These are phyloP conservation scores for Schizaphis graminum DNA, from an alignment of 2,888 invertebrate species.

Conservation along the genomic window DNA sequence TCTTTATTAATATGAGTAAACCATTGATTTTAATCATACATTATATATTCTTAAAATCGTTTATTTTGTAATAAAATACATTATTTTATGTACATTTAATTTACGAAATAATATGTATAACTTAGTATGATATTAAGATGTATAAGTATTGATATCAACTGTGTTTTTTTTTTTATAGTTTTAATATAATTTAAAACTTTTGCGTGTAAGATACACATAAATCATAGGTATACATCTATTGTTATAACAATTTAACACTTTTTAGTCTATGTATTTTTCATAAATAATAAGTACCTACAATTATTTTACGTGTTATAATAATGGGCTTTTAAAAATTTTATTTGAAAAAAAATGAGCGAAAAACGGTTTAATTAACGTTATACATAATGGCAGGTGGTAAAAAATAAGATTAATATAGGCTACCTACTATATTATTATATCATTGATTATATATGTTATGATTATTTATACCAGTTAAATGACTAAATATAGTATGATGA, in stretches of 20 bases:
- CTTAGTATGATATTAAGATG: not conserved
- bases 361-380: not conserved
- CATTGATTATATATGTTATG: not conserved
- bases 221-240: not conserved
- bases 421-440: not conserved
- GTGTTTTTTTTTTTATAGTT: not conserved
- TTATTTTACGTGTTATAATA: not conserved
- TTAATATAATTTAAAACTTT: not conserved
- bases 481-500: not conserved
- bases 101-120: not conserved
- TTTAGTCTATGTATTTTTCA: not conserved
- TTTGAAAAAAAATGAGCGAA: not conserved
- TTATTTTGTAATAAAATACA: not conserved
- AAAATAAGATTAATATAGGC: not conserved
- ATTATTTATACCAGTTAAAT: not conserved
- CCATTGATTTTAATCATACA: not conserved
- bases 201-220: not conserved
- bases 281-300: not conserved
- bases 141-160: not conserved
- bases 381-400: not conserved
- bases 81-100: not conserved
- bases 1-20: not conserved
- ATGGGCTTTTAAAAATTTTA: not conserved
- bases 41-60: not conserved
- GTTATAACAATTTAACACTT: constrained; percentile 13